Conservation (phyloP, 2,113 vertebrate genomes). For the Heliornis fulica region DNA sequence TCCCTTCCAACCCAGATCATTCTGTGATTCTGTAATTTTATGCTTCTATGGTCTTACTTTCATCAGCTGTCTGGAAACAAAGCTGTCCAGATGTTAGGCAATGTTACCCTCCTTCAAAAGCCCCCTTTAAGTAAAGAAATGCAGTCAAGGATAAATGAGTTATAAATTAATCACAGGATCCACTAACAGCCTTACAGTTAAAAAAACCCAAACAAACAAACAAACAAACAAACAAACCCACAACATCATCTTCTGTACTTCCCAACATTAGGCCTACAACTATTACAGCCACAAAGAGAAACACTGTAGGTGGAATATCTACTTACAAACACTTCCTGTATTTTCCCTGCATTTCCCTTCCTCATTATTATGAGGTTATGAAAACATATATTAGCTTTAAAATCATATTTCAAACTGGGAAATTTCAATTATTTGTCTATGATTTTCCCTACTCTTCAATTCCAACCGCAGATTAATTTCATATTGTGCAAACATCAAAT, state of each 20-base stretch:
- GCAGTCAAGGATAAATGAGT: not conserved
- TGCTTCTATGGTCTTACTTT: too few relatives aligned
- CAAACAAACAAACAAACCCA: too few relatives aligned
- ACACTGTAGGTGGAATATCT: not conserved
- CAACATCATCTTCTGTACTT: not conserved
- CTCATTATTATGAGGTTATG: not conserved
- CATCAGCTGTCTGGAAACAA: not conserved
- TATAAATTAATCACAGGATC: not conserved
- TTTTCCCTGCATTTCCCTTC: not conserved
- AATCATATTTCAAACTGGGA: not conserved
- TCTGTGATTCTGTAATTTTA: too few relatives aligned
- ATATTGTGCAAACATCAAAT: not conserved
- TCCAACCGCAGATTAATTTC: not conserved
- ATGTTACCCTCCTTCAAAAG: not conserved
- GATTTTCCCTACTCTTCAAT: not conserved
- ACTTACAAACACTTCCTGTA: not conserved
- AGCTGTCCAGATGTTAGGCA: not conserved
- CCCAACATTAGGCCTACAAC: accelerated
- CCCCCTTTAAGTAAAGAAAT: not conserved
- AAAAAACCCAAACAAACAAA: too few relatives aligned
- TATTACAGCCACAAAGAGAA: not conserved
- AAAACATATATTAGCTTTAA: not conserved
- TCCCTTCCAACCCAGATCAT: too few relatives aligned
- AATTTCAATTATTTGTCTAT: not conserved
- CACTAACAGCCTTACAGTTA: not conserved